A percentile compares a stretch with the other conserved stretches of the same genome.
Evolutionary conservation across 2,113 vertebrate species (phyloP).

Genomic region (Platycercus adscitus): DNA sequence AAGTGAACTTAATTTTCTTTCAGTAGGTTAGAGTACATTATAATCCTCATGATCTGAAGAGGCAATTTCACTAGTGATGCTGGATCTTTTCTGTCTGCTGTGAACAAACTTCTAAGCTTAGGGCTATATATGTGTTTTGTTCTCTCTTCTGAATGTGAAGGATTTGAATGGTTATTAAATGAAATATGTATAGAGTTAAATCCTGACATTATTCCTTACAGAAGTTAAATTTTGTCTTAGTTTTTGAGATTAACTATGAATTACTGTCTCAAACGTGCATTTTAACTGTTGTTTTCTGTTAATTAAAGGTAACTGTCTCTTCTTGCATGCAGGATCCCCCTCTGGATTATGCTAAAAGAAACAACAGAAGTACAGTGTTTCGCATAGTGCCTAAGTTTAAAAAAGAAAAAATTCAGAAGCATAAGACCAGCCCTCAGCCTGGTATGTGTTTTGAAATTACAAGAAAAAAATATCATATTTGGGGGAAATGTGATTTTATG

Average conservation of each 20-base stretch:
- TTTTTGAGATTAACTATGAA: background rate
- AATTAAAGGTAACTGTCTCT: background rate
- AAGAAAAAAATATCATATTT: background rate
- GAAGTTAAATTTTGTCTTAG: background rate
- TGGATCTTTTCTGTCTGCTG: background rate
- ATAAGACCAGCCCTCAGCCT: slow-evolving; percentile 90
- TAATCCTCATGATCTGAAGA: background rate
- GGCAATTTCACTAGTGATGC: background rate
- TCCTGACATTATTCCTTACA: background rate
- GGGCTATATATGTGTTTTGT: background rate
- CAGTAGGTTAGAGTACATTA: background rate
- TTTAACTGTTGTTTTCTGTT: background rate
- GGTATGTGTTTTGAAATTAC: slow-evolving; percentile 79
- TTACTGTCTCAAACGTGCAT: background rate
- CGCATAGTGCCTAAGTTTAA: slow-evolving; percentile 99
- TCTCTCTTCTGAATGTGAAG: background rate
- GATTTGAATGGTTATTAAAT: background rate
- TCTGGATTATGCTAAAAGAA: slow-evolving; percentile 95
- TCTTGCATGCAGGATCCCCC: slow-evolving; percentile 86
- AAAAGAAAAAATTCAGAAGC: slow-evolving; percentile 92
- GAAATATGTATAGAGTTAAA: background rate
- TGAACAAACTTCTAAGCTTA: background rate
- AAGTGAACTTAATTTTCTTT: background rate
- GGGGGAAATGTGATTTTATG: background rate
- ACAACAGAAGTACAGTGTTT: slow-evolving; percentile 93